These are phyloP conservation scores for Bombus pascuorum DNA, from an alignment of 1,140 invertebrate species.

Conservation along the genomic window DNA sequence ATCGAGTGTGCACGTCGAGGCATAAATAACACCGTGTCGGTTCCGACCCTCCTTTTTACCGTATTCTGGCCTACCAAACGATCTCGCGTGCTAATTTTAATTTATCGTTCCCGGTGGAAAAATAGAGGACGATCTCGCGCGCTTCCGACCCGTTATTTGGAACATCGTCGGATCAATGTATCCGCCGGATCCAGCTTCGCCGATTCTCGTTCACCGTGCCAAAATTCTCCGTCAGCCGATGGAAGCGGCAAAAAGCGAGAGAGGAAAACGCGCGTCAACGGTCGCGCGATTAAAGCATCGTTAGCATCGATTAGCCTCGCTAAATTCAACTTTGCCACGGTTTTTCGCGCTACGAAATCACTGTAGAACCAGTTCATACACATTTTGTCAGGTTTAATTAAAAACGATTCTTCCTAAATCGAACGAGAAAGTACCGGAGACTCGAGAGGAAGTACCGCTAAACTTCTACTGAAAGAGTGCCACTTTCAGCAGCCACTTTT, in stretches of 20 bases:
- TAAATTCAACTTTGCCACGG: constrained; percentile 36
- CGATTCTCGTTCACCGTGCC: constrained; percentile 59
- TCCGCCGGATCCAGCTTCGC: constrained; percentile 53
- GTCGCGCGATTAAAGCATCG: constrained; percentile 64
- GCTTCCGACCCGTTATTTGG: constrained; percentile 58
- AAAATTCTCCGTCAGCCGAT: constrained; percentile 53
- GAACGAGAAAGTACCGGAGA: not conserved
- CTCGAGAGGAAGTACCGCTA: not conserved
- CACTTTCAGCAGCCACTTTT: not conserved
- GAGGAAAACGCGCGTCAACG: constrained; percentile 41
- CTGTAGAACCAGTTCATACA: not conserved
- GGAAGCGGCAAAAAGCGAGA: not conserved
- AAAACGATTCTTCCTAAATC: not conserved
- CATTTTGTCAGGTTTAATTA: not conserved
- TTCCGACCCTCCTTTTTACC: constrained; percentile 29
- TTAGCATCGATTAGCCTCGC: constrained; percentile 69
- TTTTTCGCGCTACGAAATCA: constrained; percentile 27
- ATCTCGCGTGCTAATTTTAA: constrained; percentile 58
- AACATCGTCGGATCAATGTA: constrained; percentile 62
- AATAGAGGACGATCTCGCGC: constrained; percentile 38
- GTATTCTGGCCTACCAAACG: constrained; percentile 35
- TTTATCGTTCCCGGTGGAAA: constrained; percentile 57
- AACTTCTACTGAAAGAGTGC: constrained; percentile 1
- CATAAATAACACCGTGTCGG: constrained; percentile 34
- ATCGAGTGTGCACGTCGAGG: not conserved